Evolutionary conservation across 2,797 vertebrate species (phyloP).

Genomic region (Cuniculus paca): DNA sequence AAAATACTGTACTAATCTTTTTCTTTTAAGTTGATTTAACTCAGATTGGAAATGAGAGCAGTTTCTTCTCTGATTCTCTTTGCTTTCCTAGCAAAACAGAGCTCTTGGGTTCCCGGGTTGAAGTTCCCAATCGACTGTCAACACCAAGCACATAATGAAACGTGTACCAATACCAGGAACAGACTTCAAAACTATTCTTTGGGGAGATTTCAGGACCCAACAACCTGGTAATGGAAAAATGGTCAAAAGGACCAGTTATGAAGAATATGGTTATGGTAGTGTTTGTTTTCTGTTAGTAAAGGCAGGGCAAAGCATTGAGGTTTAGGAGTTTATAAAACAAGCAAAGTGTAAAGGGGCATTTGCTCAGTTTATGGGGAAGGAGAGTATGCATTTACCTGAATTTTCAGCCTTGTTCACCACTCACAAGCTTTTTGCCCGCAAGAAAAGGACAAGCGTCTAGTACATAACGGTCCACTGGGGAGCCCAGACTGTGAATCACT

Average conservation of each 20-base stretch:
- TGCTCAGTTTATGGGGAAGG: neutral
- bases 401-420: conserved; percentile 21
- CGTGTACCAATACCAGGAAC: neutral
- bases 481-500: neutral
- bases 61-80: neutral
- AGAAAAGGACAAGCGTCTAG: neutral
- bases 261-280: neutral
- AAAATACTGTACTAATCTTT: neutral
- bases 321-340: neutral
- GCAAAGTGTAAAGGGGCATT: neutral
- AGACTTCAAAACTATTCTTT: neutral
- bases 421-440: neutral
- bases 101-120: neutral
- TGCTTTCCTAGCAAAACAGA: neutral
- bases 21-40: neutral
- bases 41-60: neutral
- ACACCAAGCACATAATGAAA: neutral
- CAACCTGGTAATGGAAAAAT: neutral
- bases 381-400: neutral
- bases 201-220: neutral
- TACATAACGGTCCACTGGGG: neutral
- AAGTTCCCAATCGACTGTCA: neutral
- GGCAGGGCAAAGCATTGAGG: neutral
- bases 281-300: neutral
- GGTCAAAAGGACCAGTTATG: neutral